A percentile compares a stretch with the other conserved stretches of the same genome.
phyloP scores from a whole-genome alignment of 2,113 vertebrate genomes.

The Pimephales promelas region DNA sequence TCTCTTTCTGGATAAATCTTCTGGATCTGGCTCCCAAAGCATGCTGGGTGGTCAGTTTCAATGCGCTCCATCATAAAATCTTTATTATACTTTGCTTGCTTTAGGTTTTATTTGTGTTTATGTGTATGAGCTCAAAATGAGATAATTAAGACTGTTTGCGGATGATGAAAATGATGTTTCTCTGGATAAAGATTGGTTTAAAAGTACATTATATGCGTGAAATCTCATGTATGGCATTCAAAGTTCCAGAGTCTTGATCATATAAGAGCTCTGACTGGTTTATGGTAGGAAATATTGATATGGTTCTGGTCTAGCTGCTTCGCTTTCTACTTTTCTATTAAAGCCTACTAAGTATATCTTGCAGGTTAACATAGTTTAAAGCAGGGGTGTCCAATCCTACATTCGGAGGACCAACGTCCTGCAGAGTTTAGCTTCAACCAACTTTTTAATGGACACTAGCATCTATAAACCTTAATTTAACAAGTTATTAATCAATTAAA shows the following conservation, averaged over 20 bases:
- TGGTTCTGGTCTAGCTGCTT: not conserved
- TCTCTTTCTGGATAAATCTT: slow-evolving; percentile 38
- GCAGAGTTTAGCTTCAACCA: too few relatives aligned
- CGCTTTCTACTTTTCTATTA: not conserved
- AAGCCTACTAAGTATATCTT: not conserved
- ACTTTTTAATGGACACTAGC: too few relatives aligned
- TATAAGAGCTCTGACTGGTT: not conserved
- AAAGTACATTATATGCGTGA: not conserved
- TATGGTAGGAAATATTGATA: not conserved
- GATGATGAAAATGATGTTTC: not conserved
- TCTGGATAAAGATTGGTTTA: not conserved
- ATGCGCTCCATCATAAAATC: slow-evolving; percentile 54
- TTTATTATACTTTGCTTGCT: slow-evolving; percentile 37
- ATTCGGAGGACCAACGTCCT: too few relatives aligned
- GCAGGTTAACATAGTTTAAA: not conserved
- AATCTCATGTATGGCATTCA: not conserved
- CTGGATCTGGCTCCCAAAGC: slow-evolving; percentile 23
- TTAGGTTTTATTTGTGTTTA: slow-evolving; percentile 34
- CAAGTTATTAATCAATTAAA: too few relatives aligned
- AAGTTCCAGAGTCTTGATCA: not conserved
- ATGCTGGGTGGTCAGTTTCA: slow-evolving; percentile 54
- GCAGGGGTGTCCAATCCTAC: not conserved
- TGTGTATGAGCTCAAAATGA: not conserved
- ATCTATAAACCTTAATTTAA: too few relatives aligned
- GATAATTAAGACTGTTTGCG: not conserved